Base-by-base conservation (phyloP, 2,888 invertebrate genomes). In the Drosophila rellima region DNA sequence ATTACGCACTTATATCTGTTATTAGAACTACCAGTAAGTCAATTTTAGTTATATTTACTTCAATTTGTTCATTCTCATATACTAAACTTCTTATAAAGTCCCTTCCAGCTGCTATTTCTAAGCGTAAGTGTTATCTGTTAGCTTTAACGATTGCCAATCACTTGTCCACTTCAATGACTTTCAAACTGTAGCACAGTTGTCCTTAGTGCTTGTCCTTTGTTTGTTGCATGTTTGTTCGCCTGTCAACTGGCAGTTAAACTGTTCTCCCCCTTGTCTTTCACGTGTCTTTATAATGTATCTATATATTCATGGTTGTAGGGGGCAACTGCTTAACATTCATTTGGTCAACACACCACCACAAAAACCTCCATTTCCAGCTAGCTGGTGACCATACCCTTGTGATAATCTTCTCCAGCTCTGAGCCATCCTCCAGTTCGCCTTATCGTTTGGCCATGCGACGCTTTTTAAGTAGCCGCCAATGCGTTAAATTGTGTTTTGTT, bases 401-500 rank as follows among this genome's bases (percentile, higher is more conserved):
- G 62, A 63, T 62, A 71, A 76, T 66, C 73, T 67, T 72, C 15
- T 15, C 29, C 48, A 40, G 75, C 55, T 37, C 56, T 56, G 18
- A 20, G 48, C 52, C 52, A 57, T 61, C 26, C 51, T 40, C 47
- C 37, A 35, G 63, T 31, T 60, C 47, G 63, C 47, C 88, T 87
- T 83, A 87, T 83, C 88, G 82, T 70, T 48, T 47, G 88, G 71
- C 80, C 85, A 87, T 87, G 88, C 80, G 88, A 87, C 82, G 82
- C 88, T 79, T 83, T 82, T 87, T 83, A 87, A 83, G 82, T 83
- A 87, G 82, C 82, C 82, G 82, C 88, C 88, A 83, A 83, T 82
- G 88, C 82, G 82, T 87, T 83, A 83, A 83, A 83, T 79, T 87
- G 88, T 84, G 71, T 78, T 82, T 78, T 74, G 81, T 80, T 79